A percentile compares a stretch with the other conserved stretches of the same genome.
Conservation (phyloP, 2,797 vertebrate genomes). For the Sebastes ruberrimus region DNA sequence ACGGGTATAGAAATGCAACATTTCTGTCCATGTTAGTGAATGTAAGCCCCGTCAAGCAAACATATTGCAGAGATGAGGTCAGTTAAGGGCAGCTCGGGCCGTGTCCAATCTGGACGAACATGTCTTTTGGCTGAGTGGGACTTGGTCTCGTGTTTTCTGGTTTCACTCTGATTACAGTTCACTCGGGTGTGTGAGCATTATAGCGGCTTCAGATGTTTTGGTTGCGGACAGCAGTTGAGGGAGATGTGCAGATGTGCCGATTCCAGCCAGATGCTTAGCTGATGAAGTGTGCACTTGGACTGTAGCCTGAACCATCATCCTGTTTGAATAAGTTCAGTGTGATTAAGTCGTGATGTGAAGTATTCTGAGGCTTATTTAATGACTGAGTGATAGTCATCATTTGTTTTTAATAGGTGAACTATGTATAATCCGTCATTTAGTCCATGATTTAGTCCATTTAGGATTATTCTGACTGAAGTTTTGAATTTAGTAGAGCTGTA, state of each 20-base stretch:
- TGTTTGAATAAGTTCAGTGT: not conserved
- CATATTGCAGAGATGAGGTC: constrained; percentile 16
- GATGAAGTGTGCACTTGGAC: constrained; percentile 3
- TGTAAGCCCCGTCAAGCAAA: constrained; percentile 22
- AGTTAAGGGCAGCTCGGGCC: constrained; percentile 20
- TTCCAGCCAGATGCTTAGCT: constrained; percentile 10
- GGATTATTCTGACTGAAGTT: not conserved
- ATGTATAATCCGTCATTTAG: not conserved
- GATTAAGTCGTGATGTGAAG: not conserved
- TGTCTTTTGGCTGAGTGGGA: constrained; percentile 15
- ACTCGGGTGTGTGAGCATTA: constrained; percentile 16
- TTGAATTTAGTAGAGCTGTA: not conserved
- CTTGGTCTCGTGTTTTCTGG: not conserved
- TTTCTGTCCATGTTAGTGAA: constrained; percentile 14
- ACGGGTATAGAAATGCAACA: not conserved
- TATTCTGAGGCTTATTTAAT: not conserved
- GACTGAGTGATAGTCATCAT: not conserved
- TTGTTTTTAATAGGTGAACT: not conserved
- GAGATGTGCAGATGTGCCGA: constrained; percentile 17
- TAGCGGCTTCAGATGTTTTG: constrained; percentile 32
- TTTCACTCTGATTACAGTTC: constrained; percentile 24
- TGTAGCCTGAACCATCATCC: not conserved
- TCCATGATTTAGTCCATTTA: not conserved
- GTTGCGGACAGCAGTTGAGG: constrained; percentile 5
- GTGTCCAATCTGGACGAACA: constrained; percentile 40